Evolutionary conservation across 92 coral and sea anemone species (phyloP).

Genomic region (Meandrina meandrites): DNA sequence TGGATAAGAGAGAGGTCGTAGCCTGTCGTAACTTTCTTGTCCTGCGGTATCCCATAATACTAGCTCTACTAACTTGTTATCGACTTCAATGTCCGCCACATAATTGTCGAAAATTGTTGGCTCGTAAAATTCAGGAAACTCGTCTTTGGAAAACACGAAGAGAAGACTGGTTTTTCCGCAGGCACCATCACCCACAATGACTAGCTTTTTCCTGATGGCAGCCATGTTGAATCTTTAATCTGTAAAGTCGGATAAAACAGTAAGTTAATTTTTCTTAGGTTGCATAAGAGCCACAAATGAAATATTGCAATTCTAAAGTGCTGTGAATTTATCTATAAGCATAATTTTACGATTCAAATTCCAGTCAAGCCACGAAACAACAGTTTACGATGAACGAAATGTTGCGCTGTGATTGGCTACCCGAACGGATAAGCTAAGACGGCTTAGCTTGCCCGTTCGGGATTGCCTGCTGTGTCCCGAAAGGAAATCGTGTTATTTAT

Average conservation of each 20-base stretch:
- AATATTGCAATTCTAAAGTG: no score
- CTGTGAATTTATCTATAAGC: no score
- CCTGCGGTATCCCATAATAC: conserved; percentile 95
- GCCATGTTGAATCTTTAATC: conserved; percentile 64
- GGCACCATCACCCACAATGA: conserved; percentile 93
- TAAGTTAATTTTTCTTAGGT: no score
- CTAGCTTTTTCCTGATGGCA: conserved; percentile 87
- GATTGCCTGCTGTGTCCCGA: no score
- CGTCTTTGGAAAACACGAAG: conserved; percentile 89
- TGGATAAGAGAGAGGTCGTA: conserved; percentile 91
- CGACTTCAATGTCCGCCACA: conserved; percentile 87
- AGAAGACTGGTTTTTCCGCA: conserved; percentile 96
- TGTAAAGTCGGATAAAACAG: background rate
- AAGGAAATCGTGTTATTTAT: no score
- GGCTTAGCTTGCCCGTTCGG: no score
- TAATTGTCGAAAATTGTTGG: conserved; percentile 91
- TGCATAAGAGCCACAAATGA: no score
- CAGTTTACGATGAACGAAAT: no score
- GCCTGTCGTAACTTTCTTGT: conserved; percentile 90
- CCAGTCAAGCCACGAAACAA: no score
- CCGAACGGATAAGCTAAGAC: no score
- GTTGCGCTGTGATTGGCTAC: no score
- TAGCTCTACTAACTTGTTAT: conserved; percentile 78
- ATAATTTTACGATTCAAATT: no score
- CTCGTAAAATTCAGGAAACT: conserved; percentile 86